phyloP scores from a whole-genome alignment of 2,113 vertebrate genomes.

The Catharus fuscescens region DNA sequence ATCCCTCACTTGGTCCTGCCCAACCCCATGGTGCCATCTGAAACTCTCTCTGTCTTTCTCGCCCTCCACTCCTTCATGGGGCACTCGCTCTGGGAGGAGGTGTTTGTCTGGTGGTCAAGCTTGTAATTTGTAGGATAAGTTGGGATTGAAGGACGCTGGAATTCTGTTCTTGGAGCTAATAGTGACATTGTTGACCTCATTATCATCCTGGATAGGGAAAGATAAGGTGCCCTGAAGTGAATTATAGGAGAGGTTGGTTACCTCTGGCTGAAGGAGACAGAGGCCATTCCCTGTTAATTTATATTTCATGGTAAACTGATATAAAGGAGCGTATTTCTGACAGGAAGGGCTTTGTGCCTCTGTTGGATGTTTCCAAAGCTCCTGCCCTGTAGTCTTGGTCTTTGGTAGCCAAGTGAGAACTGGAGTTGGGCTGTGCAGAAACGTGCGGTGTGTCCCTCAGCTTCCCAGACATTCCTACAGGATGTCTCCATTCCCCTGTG shows the following conservation, averaged over 20 bases:
- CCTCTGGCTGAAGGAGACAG: neutral
- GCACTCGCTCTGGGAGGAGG: accelerated
- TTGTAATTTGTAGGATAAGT: neutral
- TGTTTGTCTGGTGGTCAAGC: neutral
- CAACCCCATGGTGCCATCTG: accelerated
- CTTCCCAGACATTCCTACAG: neutral
- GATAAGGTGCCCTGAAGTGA: neutral
- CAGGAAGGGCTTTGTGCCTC: neutral
- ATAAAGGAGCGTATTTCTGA: neutral
- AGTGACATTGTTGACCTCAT: neutral
- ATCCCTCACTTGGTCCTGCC: neutral
- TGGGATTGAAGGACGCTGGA: neutral
- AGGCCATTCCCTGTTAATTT: neutral
- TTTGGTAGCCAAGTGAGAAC: neutral
- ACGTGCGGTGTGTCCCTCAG: accelerated
- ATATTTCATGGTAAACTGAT: neutral
- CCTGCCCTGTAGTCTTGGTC: neutral
- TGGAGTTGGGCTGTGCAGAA: neutral
- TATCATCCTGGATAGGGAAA: neutral
- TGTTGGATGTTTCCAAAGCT: neutral
- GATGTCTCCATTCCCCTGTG: neutral
- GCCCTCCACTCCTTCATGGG: accelerated
- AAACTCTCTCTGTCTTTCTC: neutral
- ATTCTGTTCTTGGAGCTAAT: neutral
- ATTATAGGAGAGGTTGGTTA: neutral